Evolutionary conservation across 2,113 vertebrate genomes (phyloP), one percentile per base, ranked within the genome.

Genomic region (Thoracochromis brauschi): DNA sequence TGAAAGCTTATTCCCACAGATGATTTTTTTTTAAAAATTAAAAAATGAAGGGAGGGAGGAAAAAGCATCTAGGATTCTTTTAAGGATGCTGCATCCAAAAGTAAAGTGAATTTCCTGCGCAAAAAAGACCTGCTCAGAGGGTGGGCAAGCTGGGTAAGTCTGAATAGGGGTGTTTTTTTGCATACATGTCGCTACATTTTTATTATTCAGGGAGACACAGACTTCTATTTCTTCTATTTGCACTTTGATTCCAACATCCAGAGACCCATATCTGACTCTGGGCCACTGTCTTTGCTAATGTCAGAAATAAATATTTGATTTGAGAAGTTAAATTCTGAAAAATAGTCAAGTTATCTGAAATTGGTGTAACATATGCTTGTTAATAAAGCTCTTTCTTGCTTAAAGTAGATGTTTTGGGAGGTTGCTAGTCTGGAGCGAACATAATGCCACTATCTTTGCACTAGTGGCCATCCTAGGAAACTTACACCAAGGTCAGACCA

Each of bases 231-330:
- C 65, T 84, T 82, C 53, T 71, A 91, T 94, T 94, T 87, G 84
- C 68, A 93, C 93, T 93, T 93, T 89, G 58, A 94, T 89, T 91
- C 86, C 86, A 68, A 81, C 89, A 87, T 68, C 57, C 42, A 63
- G 55, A 78, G 35, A 57, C 17, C 85, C 38, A 82, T 78, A 84
- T 49, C 33, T 16, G 65, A 84, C 63, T 82, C 68, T 29, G 84
- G 79, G 21, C 85, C 8, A 4, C 17, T 80, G 54, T 45, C 40
- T 86, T 68, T 35, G 55, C 19, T 63, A 86, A 73, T 10, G 7
- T 31, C 17, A 51, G 26, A 31, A 78, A 31, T 78, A 31, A 49
- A 78, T 49, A 19, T 31, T 78, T 78, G 73, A 31, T 78, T 51
- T 78, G 0, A 78, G 7, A 78, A 13, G 45, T 49, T 31, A n/a